Evolutionary conservation across 2,797 vertebrate species (phyloP).

Genomic region (Numenius phaeopus): DNA sequence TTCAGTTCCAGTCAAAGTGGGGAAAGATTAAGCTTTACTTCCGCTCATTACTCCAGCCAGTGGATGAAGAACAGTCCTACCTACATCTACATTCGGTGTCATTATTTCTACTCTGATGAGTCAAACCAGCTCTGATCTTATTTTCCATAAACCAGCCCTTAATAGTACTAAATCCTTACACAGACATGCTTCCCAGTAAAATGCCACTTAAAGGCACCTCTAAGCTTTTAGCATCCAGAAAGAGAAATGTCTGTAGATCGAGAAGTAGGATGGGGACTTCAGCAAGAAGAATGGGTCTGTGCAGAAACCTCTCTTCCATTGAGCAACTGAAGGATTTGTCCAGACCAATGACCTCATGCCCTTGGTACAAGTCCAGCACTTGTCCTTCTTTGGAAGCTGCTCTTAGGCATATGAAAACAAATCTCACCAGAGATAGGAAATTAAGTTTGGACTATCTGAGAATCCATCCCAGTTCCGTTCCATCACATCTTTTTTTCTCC

Average conservation of each 20-base stretch:
- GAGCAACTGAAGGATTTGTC: neutral
- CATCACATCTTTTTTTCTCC: neutral
- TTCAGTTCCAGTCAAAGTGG: neutral
- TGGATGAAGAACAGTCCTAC: neutral
- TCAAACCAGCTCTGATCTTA: neutral
- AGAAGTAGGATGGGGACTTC: neutral
- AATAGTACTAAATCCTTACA: neutral
- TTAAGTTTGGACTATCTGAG: neutral
- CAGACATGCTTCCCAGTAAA: neutral
- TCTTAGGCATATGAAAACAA: neutral
- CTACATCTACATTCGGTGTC: neutral
- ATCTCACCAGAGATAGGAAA: neutral
- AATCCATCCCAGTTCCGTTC: neutral
- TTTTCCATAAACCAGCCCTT: neutral
- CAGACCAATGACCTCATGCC: neutral
- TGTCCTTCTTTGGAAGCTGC: neutral
- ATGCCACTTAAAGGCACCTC: neutral
- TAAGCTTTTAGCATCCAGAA: neutral
- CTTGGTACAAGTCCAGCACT: neutral
- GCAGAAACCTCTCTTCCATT: neutral
- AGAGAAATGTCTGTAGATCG: neutral
- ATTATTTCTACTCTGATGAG: neutral
- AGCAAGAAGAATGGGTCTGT: neutral
- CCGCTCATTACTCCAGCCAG: neutral
- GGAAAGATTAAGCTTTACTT: neutral